Evolutionary conservation across 2,888 invertebrate genomes (phyloP).

Genomic region (Trichopria drosophilae): DNA sequence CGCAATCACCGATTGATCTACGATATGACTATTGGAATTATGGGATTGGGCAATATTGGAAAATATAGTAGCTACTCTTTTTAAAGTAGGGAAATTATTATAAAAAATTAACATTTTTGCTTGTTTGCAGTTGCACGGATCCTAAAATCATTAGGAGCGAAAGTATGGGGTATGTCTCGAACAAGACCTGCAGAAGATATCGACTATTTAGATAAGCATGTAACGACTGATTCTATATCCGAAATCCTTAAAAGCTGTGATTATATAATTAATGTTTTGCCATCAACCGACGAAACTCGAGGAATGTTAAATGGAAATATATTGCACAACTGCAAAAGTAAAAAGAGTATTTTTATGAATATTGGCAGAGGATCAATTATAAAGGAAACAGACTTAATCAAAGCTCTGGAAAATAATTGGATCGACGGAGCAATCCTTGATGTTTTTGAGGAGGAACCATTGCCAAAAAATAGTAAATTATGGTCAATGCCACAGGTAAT

Average conservation of each 20-base stretch:
- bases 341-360: slow-evolving; percentile 62
- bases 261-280: slow-evolving; percentile 63
- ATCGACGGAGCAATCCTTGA: slow-evolving; percentile 63
- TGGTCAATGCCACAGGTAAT: slow-evolving; percentile 61
- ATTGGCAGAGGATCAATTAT: slow-evolving; percentile 65
- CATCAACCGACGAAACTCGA: slow-evolving; percentile 60
- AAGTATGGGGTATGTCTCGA: slow-evolving; percentile 55
- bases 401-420: slow-evolving; percentile 62
- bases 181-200: slow-evolving; percentile 33
- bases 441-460: slow-evolving; percentile 63
- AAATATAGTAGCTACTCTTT: slow-evolving; percentile 52
- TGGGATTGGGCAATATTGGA: slow-evolving; percentile 64
- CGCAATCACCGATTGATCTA: slow-evolving; percentile 54
- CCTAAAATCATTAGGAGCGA: slow-evolving; percentile 59
- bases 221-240: slow-evolving; percentile 47
- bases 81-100: slow-evolving; percentile 11
- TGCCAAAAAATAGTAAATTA: slow-evolving; percentile 58
- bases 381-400: slow-evolving; percentile 59
- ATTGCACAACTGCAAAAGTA: slow-evolving; percentile 59
- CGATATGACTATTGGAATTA: slow-evolving; percentile 61
- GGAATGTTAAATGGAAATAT: slow-evolving; percentile 60
- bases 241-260: slow-evolving; percentile 60
- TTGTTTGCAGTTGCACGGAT: slow-evolving; percentile 58
- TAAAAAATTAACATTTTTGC: slow-evolving; percentile 14
- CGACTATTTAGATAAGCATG: slow-evolving; percentile 45